Percentiles rank a stretch among this genome's conserved stretches.
Conservation (phyloP, 2,888 invertebrate species). For the Hoplodrina blanda region DNA sequence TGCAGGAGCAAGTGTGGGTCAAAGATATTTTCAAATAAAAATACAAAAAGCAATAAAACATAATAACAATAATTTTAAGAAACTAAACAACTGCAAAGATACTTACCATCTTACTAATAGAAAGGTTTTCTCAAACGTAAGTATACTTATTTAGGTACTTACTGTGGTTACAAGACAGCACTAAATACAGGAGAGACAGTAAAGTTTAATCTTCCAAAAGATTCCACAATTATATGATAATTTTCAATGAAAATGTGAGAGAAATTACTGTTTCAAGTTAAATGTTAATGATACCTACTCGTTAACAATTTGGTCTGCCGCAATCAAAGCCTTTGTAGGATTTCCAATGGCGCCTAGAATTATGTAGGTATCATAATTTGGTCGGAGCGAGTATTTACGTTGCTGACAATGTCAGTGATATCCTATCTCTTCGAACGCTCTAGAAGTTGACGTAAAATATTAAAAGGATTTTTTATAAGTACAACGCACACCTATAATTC, state of each 20-base stretch:
- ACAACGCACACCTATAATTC: no score
- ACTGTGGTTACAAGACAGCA: neutral
- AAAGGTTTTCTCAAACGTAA: neutral
- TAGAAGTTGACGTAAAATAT: no score
- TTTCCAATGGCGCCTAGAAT: neutral
- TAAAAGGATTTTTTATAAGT: no score
- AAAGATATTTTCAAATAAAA: no score
- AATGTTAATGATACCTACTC: constrained; percentile 29
- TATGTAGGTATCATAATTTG: constrained; percentile 17
- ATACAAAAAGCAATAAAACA: no score
- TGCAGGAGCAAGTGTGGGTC: no score
- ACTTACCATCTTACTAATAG: neutral
- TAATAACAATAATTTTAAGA: no score
- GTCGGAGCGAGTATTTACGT: neutral
- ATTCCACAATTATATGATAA: constrained; percentile 14
- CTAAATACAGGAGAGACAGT: neutral
- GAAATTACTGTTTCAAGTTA: neutral
- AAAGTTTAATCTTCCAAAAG: constrained; percentile 3
- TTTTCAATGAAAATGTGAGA: constrained; percentile 23
- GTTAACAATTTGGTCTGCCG: constrained; percentile 34
- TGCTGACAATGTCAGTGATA: no score
- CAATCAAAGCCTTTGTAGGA: constrained; percentile 26
- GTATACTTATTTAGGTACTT: neutral
- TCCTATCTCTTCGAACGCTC: no score
- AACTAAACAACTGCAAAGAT: neutral